Evolutionary conservation across 2,113 vertebrate species (phyloP), one percentile per base, ranked within the genome.

Genomic region (Echinops telfairi): DNA sequence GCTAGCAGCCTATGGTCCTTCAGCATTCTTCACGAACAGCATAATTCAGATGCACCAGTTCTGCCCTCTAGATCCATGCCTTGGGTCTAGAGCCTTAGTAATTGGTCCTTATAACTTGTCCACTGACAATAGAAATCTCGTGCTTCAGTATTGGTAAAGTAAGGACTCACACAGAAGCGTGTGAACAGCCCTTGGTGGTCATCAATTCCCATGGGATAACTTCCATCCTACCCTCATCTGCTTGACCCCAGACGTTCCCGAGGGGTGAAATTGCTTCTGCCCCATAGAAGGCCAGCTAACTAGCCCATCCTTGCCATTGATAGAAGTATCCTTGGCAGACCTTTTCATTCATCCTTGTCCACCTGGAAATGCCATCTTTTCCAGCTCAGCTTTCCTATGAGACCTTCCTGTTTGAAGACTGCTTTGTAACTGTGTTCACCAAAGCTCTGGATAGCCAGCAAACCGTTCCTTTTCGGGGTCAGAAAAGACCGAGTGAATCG

Each of bases 371-470:
- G 87, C 84, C 36, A 0, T 87, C 23, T 88, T 85, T 95, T 88
- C 36, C 66, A 88, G 85, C 47, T 36, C 53, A 82, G 79, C 31
- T 73, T 95, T 96, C 91, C 96, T 90, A 83, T 70, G 7, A 53
- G 47, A 10, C 12, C 9, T 12, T 10, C 12, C 47, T 53, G 47
- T 83, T 80, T 79, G 75, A 43, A 47, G 64, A n/a, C 83, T 36
- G 33, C 83, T 12, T 47, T 91, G 80, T 94, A 90, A 94, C 87
- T 83, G 70, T 76, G 86, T 83, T 95, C 57, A 94, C 96, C 95
- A 88, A 94, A 94, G 94, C 92, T 95, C 92, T 80, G 94, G 80
- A 70, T 43, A 75, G 14, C 91, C 79, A 97, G 94, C 94, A 94
- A 93, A 95, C 80, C 79, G 2, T 95, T 92, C 80, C 89, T 90